phyloP scores from a whole-genome alignment of 2,888 invertebrate species.

The Scaptomyza flava region DNA sequence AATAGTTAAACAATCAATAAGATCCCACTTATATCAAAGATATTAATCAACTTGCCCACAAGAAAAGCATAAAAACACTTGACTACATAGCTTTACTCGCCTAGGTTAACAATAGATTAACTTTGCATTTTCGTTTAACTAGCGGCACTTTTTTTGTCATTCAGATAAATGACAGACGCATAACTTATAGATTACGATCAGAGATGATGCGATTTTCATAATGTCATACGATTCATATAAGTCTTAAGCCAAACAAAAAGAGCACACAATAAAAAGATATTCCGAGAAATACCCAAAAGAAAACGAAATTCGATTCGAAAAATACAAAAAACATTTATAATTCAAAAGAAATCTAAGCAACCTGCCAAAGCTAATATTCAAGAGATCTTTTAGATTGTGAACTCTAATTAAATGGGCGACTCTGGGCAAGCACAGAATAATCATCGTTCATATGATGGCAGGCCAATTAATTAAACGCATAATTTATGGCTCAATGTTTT shows the following conservation, averaged over 20 bases:
- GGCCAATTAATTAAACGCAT: slow-evolving; percentile 81
- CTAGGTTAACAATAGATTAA: background rate
- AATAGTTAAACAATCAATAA: slow-evolving; percentile 20
- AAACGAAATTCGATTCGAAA: slow-evolving; percentile 48
- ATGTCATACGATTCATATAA: slow-evolving; percentile 39
- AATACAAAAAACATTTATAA: slow-evolving; percentile 26
- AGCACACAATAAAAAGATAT: slow-evolving; percentile 30
- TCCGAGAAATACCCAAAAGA: slow-evolving; percentile 50
- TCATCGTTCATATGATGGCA: slow-evolving; percentile 56
- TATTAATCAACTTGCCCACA: background rate
- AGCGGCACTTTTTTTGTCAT: too few relatives aligned
- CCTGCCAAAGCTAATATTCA: slow-evolving; percentile 36
- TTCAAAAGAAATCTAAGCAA: slow-evolving; percentile 65
- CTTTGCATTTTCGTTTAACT: too few relatives aligned
- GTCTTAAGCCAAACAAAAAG: slow-evolving; percentile 19
- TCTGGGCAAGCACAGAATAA: slow-evolving; percentile 32
- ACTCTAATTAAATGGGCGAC: slow-evolving; percentile 66
- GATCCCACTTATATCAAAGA: background rate
- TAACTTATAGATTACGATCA: slow-evolving; percentile 41
- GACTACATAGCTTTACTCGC: background rate
- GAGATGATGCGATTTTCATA: slow-evolving; percentile 33
- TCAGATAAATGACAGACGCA: slow-evolving; percentile 48
- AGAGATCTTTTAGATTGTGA: slow-evolving; percentile 27
- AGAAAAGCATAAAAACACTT: too few relatives aligned
- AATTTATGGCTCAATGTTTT: slow-evolving; percentile 76